These are phyloP conservation scores for Mungos mungo DNA, from an alignment of 2,113 vertebrate genomes.

Conservation along the genomic window DNA sequence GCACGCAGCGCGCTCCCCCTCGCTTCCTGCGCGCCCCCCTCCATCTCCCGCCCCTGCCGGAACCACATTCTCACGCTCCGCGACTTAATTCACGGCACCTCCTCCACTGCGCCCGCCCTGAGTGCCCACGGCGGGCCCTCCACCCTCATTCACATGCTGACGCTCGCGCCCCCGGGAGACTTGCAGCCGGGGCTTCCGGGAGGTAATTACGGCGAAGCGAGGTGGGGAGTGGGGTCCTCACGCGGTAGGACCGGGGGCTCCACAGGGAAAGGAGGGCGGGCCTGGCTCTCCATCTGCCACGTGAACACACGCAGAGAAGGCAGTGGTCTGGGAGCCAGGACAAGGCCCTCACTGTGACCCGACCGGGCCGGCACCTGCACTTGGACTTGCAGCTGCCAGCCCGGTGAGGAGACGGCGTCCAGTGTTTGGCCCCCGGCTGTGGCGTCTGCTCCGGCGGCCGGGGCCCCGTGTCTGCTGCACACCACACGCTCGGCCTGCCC, in stretches of 20 bases:
- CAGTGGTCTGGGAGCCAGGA: rapidly evolving
- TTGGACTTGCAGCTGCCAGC: background rate
- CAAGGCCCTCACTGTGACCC: background rate
- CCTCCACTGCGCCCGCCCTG: background rate
- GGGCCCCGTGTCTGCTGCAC: background rate
- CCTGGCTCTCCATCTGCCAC: rapidly evolving
- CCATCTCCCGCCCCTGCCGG: background rate
- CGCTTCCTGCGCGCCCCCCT: background rate
- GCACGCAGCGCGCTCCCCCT: rapidly evolving
- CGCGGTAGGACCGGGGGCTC: background rate
- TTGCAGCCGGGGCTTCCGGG: background rate
- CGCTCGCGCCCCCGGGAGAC: background rate
- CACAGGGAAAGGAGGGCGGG: background rate
- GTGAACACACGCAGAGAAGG: background rate
- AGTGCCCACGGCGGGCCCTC: background rate
- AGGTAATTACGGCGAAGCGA: rapidly evolving
- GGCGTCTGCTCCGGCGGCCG: rapidly evolving
- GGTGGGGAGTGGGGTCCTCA: background rate
- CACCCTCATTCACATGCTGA: rapidly evolving
- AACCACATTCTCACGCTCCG: rapidly evolving
- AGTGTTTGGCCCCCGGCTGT: rapidly evolving
- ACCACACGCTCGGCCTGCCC: rapidly evolving
- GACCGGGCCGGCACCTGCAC: rapidly evolving
- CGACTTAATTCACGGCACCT: too few species aligned
- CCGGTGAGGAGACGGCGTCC: rapidly evolving